Evolutionary conservation across 2,113 vertebrate species (phyloP).

Genomic region (Heteronetta atricapilla): DNA sequence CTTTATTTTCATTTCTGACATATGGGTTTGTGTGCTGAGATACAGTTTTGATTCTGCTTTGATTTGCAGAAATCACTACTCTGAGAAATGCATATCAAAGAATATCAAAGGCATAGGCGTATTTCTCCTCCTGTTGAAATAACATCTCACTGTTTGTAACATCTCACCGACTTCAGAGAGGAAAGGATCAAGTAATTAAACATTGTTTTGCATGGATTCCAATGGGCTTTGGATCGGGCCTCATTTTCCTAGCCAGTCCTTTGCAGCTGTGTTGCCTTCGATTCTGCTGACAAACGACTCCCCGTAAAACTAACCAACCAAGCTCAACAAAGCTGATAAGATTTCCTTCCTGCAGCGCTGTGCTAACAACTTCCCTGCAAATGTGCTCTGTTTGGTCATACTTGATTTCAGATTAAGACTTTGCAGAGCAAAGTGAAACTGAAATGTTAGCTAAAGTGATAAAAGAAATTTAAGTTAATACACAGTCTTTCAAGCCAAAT

Average conservation of each 20-base stretch:
- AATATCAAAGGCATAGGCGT: constrained; percentile 3
- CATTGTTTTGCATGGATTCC: constrained; percentile 16
- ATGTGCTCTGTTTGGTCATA: neutral
- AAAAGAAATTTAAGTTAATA: neutral
- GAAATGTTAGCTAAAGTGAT: neutral
- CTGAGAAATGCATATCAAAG: neutral
- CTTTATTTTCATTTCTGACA: neutral
- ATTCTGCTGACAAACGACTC: constrained; percentile 31
- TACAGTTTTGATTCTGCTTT: constrained; percentile 4
- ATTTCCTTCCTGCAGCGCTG: constrained; percentile 52
- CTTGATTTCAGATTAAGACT: constrained; percentile 3
- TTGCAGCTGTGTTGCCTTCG: constrained; percentile 10
- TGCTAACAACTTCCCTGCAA: constrained; percentile 9
- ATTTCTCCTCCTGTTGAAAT: constrained; percentile 6
- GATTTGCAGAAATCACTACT: neutral
- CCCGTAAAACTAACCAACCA: neutral
- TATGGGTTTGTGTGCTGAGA: neutral
- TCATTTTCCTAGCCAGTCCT: neutral
- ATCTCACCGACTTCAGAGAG: constrained; percentile 9
- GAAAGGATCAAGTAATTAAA: constrained; percentile 32
- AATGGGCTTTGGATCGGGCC: constrained; percentile 3
- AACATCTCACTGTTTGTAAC: neutral
- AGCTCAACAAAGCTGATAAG: constrained; percentile 52
- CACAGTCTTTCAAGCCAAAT: neutral
- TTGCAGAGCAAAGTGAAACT: neutral